Evolutionary conservation across 1,140 invertebrate genomes (phyloP), one percentile per base, ranked within the genome.

Genomic region (Ostrea denselamellosa): DNA sequence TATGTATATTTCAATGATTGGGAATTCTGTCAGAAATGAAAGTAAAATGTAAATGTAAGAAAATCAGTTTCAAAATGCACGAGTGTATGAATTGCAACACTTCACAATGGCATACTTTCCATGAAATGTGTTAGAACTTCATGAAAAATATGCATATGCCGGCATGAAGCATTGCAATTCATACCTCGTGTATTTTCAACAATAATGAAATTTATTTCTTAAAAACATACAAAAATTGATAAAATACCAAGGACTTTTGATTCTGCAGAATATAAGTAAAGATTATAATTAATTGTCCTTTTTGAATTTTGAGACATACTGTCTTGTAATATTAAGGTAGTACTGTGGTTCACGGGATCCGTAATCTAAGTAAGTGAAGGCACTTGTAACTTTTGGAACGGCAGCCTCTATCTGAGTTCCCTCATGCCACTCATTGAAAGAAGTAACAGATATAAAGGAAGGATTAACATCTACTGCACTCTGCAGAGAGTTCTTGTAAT

Each of bases 341-440:
- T 91, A 95, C 84, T 93, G 87, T 44, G 93, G 92, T 9, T 89
- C 85, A 44, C 92, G 86, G 19, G 92, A 92, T 7, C 83, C 87
- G 90, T 95, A 95, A 83, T 93, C 92, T 53, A 91, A 83, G 89
- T 95, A 95, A 83, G 89, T 93, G 85, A 92, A 92, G 28, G 9
- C 14, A 14, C 28, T 34, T 28, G 68, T 71, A 25, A 14, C 68
- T 71, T 93, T 93, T 25, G 94, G 91, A 25, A 95, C 86, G 4
- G 95, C 95, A 82, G 95, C 92, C 90, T 96, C 95, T 85, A 96
- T 95, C 90, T 96, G 96, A 17, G 95, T 95, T 9, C 95, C 95
- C 92, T 96, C 95, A 87, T 96, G 95, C 95, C 95, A 96, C 90
- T 96, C 95, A 91, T 96, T 96, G 90, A 96, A 96, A 9, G 95